Evolutionary conservation across 2,888 invertebrate species (phyloP).

Genomic region (Troides aeacus): DNA sequence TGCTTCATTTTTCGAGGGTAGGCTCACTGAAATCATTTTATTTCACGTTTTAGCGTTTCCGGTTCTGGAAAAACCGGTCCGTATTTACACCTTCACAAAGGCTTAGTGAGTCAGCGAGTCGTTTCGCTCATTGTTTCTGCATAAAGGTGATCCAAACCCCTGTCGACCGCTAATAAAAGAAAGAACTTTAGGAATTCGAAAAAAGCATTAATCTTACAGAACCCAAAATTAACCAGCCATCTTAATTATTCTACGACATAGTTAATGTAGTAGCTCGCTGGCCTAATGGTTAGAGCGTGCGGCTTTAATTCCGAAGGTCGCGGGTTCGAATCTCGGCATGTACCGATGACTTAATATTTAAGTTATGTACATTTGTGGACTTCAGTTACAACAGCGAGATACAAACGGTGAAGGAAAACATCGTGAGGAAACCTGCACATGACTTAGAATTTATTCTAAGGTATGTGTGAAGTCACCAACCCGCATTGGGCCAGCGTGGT

Average conservation of each 20-base stretch:
- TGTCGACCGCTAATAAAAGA: conserved; percentile 28
- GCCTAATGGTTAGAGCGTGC: too few relatives aligned
- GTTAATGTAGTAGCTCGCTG: not conserved
- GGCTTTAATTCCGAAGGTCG: too few relatives aligned
- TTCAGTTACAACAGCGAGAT: too few relatives aligned
- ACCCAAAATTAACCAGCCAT: conserved; percentile 6
- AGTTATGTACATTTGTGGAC: too few relatives aligned
- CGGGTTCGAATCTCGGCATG: too few relatives aligned
- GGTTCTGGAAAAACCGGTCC: conserved; percentile 18
- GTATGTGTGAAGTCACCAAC: too few relatives aligned
- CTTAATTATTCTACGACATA: conserved; percentile 14
- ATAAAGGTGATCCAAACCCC: conserved; percentile 28
- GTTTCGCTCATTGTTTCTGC: conserved; percentile 28
- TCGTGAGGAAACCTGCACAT: too few relatives aligned
- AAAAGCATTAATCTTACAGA: conserved; percentile 25
- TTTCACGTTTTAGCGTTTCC: conserved; percentile 14
- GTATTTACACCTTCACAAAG: conserved; percentile 27
- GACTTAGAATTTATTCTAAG: too few relatives aligned
- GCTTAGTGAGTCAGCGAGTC: conserved; percentile 26
- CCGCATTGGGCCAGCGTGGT: too few relatives aligned
- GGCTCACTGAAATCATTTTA: conserved; percentile 3
- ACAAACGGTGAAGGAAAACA: too few relatives aligned
- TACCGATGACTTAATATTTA: too few relatives aligned
- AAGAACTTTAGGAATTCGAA: conserved; percentile 18
- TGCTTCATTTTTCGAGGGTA: not conserved